Evolutionary conservation across 2,888 invertebrate genomes (phyloP), one percentile per base, ranked within the genome.

Genomic region (Clistopyga incitator): DNA sequence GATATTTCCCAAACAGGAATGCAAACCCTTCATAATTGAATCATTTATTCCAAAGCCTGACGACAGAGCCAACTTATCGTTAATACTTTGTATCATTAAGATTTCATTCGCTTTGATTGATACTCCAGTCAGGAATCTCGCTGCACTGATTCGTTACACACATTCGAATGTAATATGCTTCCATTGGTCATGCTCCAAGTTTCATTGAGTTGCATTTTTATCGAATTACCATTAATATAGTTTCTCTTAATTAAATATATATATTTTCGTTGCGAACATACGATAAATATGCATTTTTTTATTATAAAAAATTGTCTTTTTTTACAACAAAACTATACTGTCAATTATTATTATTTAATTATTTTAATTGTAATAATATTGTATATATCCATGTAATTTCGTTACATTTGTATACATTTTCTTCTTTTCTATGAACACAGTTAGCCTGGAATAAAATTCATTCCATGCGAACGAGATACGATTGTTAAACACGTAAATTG

Each of bases 81-180:
- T 54, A 65, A 56, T 65, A 71, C 65, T 56, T 81, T 38, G 47
- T 81, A 71, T 76, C 56, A 59, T 56, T 34, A 65, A 56, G 34
- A 56, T 65, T 65, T 59, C 47, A 34, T 45, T 76, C 64, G n/a
- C 25, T 47, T 20, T 56, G 70, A 76, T 64, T 71, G 34, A 71
- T 56, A 52, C 45, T 34, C 20, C 18, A 23, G 34, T 64, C 67
- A 34, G 29, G 25, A 54, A 47, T 54, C 38, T 54, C 54, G 42
- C 61, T 68, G 25, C 56, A 56, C 11, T 25, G 25, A 56, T 25
- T 25, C 18, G n/a, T 3, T 4, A 42, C 42, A 42, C 18, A 15
- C 45, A 20, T 20, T 4, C 45, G n/a, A 1, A 65, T 15, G 6
- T 50, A n/a, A 20, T 42, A 47, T 20, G 25, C 15, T 25, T 68